Conservation (phyloP, 2,888 invertebrate species). For the Euplagia quadripunctaria region DNA sequence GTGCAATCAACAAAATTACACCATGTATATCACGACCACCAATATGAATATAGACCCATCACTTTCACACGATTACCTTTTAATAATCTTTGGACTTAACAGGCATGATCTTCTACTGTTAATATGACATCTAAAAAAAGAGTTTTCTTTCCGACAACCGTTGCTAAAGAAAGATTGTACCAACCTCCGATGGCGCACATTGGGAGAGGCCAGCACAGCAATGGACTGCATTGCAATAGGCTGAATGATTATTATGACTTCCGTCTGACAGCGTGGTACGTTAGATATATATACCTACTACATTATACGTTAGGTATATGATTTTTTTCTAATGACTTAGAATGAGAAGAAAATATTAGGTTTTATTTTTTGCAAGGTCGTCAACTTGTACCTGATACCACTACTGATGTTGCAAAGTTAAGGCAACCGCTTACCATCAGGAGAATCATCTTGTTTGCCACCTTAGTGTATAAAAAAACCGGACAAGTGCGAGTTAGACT, state of each 20-base stretch:
- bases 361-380: too few relatives aligned
- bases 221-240: not conserved
- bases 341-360: too few relatives aligned
- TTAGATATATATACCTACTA: not conserved
- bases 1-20: constrained; percentile 59
- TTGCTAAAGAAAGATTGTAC: too few relatives aligned
- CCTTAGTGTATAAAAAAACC: too few relatives aligned
- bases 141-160: not conserved
- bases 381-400: not conserved
- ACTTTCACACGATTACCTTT: not conserved
- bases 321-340: not conserved
- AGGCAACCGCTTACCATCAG: not conserved
- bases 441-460: not conserved
- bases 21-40: constrained; percentile 52
- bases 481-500: too few relatives aligned
- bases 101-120: not conserved
- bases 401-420: not conserved
- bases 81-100: too few relatives aligned
- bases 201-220: not conserved
- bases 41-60: constrained; percentile 37
- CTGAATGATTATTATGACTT: not conserved
- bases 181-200: not conserved
- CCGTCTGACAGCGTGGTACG: not conserved
- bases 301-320: not conserved
- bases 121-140: not conserved